Evolutionary conservation across 2,113 vertebrate genomes (phyloP).

Genomic region (Euleptes europaea): DNA sequence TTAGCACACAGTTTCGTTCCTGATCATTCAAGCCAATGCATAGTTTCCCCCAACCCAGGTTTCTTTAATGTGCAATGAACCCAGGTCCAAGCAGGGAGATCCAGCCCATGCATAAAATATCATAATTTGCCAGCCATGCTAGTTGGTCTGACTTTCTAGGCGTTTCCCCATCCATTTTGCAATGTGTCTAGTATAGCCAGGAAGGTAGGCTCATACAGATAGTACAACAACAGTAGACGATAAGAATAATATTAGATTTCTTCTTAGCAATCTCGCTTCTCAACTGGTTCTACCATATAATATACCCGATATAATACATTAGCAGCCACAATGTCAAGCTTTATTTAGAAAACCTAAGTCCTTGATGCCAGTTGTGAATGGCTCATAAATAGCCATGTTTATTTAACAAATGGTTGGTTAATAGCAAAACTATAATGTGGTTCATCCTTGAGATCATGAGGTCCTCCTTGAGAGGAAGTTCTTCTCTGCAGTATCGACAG

Average conservation of each 20-base stretch:
- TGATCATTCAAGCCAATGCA: too few relatives aligned
- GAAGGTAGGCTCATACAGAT: not conserved
- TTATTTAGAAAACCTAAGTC: not conserved
- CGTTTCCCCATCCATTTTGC: too few relatives aligned
- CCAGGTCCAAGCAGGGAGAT: too few relatives aligned
- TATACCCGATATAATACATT: not conserved
- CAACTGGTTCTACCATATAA: not conserved
- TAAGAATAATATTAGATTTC: not conserved
- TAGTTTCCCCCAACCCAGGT: too few relatives aligned
- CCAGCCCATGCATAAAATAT: too few relatives aligned
- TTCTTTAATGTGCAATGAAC: too few relatives aligned
- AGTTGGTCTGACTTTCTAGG: not conserved
- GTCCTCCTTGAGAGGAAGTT: slow-evolving; percentile 22
- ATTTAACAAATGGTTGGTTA: not conserved
- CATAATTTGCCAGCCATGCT: not conserved
- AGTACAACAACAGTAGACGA: not conserved
- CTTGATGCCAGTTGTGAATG: not conserved
- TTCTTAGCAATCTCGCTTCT: not conserved
- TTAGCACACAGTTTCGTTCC: too few relatives aligned
- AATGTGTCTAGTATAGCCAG: not conserved
- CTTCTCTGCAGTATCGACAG: slow-evolving; percentile 19
- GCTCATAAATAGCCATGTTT: not conserved
- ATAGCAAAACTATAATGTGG: slow-evolving; percentile 9
- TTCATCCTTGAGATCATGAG: not conserved
- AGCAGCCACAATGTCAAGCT: not conserved